phyloP scores from a whole-genome alignment of 2,888 invertebrate genomes.

The Iphiclides podalirius region DNA sequence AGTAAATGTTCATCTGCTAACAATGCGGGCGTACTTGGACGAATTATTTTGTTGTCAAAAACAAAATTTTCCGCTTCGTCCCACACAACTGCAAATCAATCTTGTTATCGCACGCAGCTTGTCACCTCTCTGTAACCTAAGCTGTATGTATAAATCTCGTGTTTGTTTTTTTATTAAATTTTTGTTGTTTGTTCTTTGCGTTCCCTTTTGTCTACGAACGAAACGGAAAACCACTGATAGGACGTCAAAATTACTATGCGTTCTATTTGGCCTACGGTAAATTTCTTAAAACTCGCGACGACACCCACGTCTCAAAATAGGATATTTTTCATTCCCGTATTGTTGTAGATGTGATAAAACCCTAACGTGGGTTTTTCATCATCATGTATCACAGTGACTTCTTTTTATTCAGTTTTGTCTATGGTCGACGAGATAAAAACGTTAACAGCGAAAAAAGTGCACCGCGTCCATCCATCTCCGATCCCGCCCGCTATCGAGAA shows the following conservation, averaged over 20 bases:
- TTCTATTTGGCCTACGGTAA: background rate
- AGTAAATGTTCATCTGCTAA: no score
- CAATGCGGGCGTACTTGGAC: no score
- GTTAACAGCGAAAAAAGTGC: slow-evolving; percentile 9
- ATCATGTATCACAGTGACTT: no score
- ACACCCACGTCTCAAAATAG: no score
- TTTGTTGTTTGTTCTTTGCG: no score
- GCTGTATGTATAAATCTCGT: background rate
- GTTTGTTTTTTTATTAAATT: background rate
- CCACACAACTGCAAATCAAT: no score
- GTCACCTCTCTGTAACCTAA: background rate
- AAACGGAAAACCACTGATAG: background rate
- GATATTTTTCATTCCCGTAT: no score
- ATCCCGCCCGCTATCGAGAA: slow-evolving; percentile 24
- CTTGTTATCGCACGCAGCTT: background rate
- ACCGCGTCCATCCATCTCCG: slow-evolving; percentile 5
- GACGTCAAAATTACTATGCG: slow-evolving; percentile 4
- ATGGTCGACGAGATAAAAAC: slow-evolving; percentile 1
- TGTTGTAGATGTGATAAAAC: no score
- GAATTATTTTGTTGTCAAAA: no score
- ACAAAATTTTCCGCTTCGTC: no score
- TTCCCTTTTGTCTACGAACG: background rate
- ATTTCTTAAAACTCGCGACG: background rate
- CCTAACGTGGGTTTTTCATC: no score
- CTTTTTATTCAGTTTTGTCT: background rate